Percentiles rank a stretch among this genome's conserved stretches.
Conservation (phyloP, 2,797 vertebrate genomes). For the Anguilla pacifica region DNA sequence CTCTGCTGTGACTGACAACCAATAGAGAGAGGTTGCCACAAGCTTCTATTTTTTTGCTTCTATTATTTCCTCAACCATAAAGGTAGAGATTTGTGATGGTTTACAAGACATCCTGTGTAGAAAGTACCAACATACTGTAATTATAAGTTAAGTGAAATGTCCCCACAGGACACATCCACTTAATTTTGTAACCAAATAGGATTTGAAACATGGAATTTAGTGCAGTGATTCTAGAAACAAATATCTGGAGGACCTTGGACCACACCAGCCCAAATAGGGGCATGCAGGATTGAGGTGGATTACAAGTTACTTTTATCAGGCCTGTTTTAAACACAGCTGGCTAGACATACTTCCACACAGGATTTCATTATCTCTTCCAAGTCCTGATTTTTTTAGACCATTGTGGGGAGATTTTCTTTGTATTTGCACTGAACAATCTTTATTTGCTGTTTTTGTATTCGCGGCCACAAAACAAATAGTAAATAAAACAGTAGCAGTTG, state of each 20-base stretch:
- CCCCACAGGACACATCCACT: not conserved
- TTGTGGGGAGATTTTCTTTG: not conserved
- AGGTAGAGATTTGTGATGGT: not conserved
- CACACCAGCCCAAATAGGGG: not conserved
- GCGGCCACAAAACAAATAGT: not conserved
- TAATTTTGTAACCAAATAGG: not conserved
- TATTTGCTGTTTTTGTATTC: slow-evolving; percentile 1
- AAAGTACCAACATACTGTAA: not conserved
- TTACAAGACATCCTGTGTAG: not conserved
- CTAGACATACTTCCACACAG: not conserved
- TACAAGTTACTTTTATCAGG: not conserved
- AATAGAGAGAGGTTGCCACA: slow-evolving; percentile 4
- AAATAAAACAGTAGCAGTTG: not conserved
- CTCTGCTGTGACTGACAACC: slow-evolving; percentile 24
- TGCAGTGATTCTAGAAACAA: not conserved
- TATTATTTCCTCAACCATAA: slow-evolving; percentile 4
- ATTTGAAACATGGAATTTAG: slow-evolving; percentile 6
- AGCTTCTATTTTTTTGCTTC: not conserved
- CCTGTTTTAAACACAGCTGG: not conserved
- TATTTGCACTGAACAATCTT: not conserved
- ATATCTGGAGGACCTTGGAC: not conserved
- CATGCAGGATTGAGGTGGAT: not conserved
- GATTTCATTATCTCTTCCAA: not conserved
- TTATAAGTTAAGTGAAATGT: not conserved
- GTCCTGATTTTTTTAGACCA: not conserved